Percentiles rank a stretch among this genome's conserved stretches.
Conservation (phyloP, 2,797 vertebrate species). For the Sebastes variabilis region DNA sequence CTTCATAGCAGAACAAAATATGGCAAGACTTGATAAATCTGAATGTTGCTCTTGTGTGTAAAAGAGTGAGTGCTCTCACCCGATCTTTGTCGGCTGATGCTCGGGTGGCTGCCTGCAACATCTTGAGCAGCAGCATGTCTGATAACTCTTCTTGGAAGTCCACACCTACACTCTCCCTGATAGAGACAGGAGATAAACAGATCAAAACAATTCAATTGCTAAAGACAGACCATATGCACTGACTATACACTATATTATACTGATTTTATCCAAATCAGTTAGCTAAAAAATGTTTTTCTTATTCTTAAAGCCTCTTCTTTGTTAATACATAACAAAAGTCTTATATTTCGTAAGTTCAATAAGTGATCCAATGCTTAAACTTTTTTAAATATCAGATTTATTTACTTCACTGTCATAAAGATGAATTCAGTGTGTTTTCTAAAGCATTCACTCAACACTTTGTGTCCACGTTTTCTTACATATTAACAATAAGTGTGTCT, state of each 20-base stretch:
- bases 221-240: neutral
- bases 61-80: conserved; percentile 69
- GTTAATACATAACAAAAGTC: neutral
- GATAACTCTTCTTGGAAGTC: conserved; percentile 95
- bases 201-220: neutral
- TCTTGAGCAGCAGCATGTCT: conserved; percentile 92
- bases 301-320: neutral
- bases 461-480: conserved; percentile 79
- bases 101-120: conserved; percentile 89
- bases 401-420: neutral
- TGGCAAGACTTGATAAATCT: neutral
- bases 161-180: conserved; percentile 88
- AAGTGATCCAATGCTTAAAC: neutral
- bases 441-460: neutral
- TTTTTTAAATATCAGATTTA: neutral
- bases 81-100: conserved; percentile 94
- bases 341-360: neutral
- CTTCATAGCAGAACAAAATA: neutral
- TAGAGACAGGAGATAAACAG: neutral
- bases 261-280: neutral
- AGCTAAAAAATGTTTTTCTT: too few relatives aligned
- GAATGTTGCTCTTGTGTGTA: neutral
- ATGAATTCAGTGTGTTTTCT: neutral
- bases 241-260: neutral
- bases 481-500: conserved; percentile 94